phyloP scores from a whole-genome alignment of 2,113 vertebrate genomes.

The Phoxinus phoxinus region DNA sequence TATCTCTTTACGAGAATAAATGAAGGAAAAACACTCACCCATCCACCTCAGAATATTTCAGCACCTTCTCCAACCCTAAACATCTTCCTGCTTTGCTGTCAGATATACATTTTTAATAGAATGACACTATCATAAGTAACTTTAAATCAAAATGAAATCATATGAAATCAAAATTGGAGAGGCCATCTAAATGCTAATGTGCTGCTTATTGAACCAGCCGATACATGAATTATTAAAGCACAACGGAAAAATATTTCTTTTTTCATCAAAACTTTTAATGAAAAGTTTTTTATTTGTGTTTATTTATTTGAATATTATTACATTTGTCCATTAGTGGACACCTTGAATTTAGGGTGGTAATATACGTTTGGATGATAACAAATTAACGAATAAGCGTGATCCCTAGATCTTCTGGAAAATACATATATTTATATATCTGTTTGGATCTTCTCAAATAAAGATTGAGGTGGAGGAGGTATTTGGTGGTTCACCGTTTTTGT shows the following conservation, averaged over 20 bases:
- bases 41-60: not conserved
- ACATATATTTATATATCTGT: not conserved
- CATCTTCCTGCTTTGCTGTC: not conserved
- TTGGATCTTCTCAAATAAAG: not conserved
- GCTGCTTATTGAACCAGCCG: not conserved
- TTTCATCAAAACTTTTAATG: not conserved
- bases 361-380: too few relatives aligned
- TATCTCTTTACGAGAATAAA: not conserved
- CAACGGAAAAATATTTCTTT: not conserved
- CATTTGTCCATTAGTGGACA: not conserved
- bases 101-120: not conserved
- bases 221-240: conserved; percentile 22
- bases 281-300: not conserved
- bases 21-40: not conserved
- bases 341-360: not conserved
- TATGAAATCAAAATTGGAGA: not conserved
- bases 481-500: not conserved
- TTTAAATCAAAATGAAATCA: not conserved
- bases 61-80: not conserved
- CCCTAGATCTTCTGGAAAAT: not conserved
- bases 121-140: not conserved
- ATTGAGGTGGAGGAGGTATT: not conserved
- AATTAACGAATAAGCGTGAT: not conserved
- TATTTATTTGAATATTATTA: not conserved
- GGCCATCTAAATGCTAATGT: conserved; percentile 30